A percentile compares a stretch with the other conserved stretches of the same genome.
Evolutionary conservation across 2,888 invertebrate genomes (phyloP).

Genomic region (Mythimna albipuncta): DNA sequence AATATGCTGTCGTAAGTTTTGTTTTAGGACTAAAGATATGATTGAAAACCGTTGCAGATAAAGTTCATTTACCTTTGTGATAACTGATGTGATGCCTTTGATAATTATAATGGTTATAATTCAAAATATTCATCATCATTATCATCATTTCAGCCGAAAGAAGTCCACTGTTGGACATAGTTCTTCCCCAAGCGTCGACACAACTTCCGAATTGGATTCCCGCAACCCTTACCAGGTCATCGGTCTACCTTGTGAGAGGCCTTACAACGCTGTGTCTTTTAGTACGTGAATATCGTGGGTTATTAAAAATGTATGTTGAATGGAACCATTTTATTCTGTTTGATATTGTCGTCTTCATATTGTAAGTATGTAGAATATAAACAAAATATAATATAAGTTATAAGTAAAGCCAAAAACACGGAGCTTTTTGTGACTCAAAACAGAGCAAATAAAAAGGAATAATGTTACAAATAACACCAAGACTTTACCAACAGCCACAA

Average conservation of each 20-base stretch:
- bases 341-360: neutral
- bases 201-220: too few species aligned
- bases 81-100: neutral
- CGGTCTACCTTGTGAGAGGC: too few species aligned
- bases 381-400: neutral
- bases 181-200: too few species aligned
- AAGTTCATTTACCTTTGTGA: neutral
- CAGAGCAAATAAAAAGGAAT: slow-evolving; percentile 22
- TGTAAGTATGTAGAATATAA: neutral
- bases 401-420: neutral
- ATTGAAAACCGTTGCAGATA: neutral
- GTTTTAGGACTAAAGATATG: slow-evolving; percentile 5
- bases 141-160: too few species aligned
- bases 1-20: slow-evolving; percentile 10
- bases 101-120: neutral
- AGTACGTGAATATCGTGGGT: too few species aligned
- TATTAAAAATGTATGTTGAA: neutral
- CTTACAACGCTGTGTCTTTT: too few species aligned
- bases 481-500: slow-evolving; percentile 26
- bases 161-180: too few species aligned
- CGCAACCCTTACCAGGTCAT: too few species aligned
- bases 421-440: slow-evolving; percentile 2
- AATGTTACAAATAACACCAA: slow-evolving; percentile 33
- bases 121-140: too few species aligned
- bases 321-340: too few species aligned